A percentile compares a stretch with the other conserved stretches of the same genome.
These are phyloP conservation scores for Drosophila paulistorum DNA, from an alignment of 1,140 invertebrate genomes.

Conservation along the genomic window DNA sequence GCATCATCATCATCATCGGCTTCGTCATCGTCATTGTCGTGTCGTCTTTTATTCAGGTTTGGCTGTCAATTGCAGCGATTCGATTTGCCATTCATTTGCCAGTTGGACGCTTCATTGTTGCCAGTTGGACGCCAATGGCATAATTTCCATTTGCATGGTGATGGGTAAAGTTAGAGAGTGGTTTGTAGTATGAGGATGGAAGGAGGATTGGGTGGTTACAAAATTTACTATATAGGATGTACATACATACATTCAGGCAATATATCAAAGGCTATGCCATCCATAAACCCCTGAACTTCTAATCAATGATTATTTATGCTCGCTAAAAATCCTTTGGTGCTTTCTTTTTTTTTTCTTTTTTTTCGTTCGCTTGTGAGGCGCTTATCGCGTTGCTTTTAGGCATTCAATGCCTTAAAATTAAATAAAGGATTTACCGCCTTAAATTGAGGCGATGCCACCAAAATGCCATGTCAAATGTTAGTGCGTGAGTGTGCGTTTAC, in stretches of 20 bases:
- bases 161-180: conserved; percentile 62
- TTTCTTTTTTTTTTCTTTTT: neutral
- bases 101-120: conserved; percentile 50
- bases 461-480: conserved; percentile 69
- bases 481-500: conserved; percentile 16
- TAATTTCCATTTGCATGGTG: conserved; percentile 68
- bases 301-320: conserved; percentile 68
- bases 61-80: conserved; percentile 48
- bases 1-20: conserved; percentile 26
- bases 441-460: conserved; percentile 56
- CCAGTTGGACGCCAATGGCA: conserved; percentile 54
- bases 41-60: conserved; percentile 39
- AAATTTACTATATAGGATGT: too few species aligned
- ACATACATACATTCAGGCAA: conserved; percentile 38
- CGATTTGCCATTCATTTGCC: conserved; percentile 55
- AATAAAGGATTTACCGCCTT: conserved; percentile 73
- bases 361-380: conserved; percentile 46
- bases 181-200: conserved; percentile 12
- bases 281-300: conserved; percentile 27
- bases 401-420: conserved; percentile 63
- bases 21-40: neutral
- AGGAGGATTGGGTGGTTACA: neutral
- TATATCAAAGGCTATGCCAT: conserved; percentile 35
- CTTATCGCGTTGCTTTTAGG: conserved; percentile 66
- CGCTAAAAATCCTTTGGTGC: conserved; percentile 48